Evolutionary conservation across 2,888 invertebrate species (phyloP).

Genomic region (Caenorhabditis sp.): DNA sequence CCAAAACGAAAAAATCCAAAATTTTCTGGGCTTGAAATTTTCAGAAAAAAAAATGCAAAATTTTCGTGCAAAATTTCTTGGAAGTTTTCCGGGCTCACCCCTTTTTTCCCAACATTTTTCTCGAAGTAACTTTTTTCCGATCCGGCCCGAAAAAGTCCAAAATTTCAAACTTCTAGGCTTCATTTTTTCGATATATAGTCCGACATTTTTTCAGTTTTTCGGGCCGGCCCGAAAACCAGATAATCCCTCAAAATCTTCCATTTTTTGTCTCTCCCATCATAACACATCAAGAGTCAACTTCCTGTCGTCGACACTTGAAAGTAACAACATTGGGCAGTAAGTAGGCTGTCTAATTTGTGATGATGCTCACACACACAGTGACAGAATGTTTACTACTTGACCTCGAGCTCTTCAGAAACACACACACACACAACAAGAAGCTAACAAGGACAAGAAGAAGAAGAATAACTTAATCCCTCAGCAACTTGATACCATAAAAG

Average conservation of each 20-base stretch:
- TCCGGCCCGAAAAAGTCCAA: too few species aligned
- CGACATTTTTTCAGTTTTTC: too few species aligned
- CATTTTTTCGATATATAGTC: too few species aligned
- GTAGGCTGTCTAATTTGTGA: slow-evolving; percentile 23
- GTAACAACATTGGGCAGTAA: not conserved
- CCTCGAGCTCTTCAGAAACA: not conserved
- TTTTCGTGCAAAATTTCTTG: too few species aligned
- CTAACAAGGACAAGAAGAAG: not conserved
- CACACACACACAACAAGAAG: not conserved
- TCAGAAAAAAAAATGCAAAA: too few species aligned
- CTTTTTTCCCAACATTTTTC: too few species aligned
- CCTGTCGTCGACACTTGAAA: slow-evolving; percentile 21
- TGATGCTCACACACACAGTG: not conserved
- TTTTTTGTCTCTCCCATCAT: not conserved
- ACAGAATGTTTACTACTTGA: slow-evolving; percentile 22
- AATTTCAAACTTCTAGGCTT: too few species aligned
- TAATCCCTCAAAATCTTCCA: not conserved
- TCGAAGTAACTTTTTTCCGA: too few species aligned
- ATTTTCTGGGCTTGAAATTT: too few species aligned
- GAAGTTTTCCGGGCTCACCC: too few species aligned
- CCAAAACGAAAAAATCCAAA: too few species aligned
- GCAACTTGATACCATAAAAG: slow-evolving; percentile 3
- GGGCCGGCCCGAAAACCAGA: too few species aligned
- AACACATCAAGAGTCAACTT: slow-evolving; percentile 5
- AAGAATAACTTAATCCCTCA: slow-evolving; percentile 3